Conservation (phyloP, 2,888 invertebrate genomes). For the Trypoxylon attenuatum region DNA sequence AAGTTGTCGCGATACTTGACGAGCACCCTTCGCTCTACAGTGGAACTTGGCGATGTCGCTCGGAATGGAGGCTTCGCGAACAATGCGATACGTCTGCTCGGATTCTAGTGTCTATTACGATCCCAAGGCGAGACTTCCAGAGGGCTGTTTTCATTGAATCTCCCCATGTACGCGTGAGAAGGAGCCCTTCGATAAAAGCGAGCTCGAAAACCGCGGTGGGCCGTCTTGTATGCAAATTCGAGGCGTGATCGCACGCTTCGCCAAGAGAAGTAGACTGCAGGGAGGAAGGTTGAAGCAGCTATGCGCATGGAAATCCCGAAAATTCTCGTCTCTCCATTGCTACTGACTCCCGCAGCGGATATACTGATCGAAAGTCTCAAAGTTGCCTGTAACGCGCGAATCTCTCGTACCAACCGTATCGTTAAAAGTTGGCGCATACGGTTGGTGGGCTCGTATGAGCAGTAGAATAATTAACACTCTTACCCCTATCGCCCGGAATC, state of each 20-base stretch:
- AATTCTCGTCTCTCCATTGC: slow-evolving; percentile 2
- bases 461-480: background rate
- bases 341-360: too few species aligned
- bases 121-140: slow-evolving; percentile 16
- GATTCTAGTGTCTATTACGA: slow-evolving; percentile 10
- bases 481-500: slow-evolving; percentile 4
- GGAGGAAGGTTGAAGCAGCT: slow-evolving; percentile 17
- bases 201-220: slow-evolving; percentile 32
- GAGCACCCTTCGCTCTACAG: background rate
- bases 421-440: background rate
- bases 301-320: slow-evolving; percentile 14
- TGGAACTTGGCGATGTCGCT: too few species aligned
- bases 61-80: background rate
- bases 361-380: too few species aligned
- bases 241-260: slow-evolving; percentile 21
- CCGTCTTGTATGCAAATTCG: slow-evolving; percentile 52
- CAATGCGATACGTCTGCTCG: slow-evolving; percentile 5
- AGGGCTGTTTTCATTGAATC: slow-evolving; percentile 29
- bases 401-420: background rate
- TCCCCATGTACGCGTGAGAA: slow-evolving; percentile 18
- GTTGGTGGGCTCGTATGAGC: background rate
- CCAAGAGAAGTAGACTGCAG: slow-evolving; percentile 26
- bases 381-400: background rate
- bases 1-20: background rate
- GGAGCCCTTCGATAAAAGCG: slow-evolving; percentile 27